phyloP scores from a whole-genome alignment of 2,888 invertebrate genomes.

The Zaprionus obscuricornis region DNA sequence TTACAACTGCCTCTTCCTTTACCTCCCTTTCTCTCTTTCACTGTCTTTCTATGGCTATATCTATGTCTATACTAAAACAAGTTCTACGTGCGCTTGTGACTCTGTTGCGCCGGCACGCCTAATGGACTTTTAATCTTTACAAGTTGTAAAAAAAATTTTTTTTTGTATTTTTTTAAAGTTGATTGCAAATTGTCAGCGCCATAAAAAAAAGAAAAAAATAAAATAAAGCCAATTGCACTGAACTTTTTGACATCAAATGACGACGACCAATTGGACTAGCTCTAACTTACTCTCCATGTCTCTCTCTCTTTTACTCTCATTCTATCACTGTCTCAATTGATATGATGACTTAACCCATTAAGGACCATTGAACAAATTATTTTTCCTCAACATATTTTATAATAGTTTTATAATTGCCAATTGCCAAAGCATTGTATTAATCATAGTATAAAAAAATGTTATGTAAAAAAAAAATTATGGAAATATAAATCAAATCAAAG shows the following conservation, averaged over 20 bases:
- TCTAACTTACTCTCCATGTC: not conserved
- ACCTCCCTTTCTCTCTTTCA: not conserved
- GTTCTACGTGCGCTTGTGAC: constrained; percentile 53
- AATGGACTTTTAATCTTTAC: constrained; percentile 78
- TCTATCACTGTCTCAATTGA: constrained; percentile 1
- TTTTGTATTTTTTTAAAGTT: constrained; percentile 36
- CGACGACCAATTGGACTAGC: constrained; percentile 31
- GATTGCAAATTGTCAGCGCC: constrained; percentile 64
- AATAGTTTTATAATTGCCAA: too few species aligned
- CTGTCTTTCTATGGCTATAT: constrained; percentile 18
- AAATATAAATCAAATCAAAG: too few species aligned
- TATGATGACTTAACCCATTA: constrained; percentile 42
- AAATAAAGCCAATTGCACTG: constrained; percentile 36
- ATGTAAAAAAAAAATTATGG: too few species aligned
- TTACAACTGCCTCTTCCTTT: too few species aligned
- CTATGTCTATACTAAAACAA: too few species aligned
- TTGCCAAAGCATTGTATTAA: too few species aligned
- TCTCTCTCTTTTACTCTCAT: not conserved
- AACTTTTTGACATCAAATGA: constrained; percentile 41
- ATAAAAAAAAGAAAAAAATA: constrained; percentile 20
- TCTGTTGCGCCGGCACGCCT: constrained; percentile 47
- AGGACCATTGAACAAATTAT: not conserved
- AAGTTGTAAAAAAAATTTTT: constrained; percentile 69
- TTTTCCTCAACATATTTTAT: not conserved
- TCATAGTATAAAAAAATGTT: too few species aligned